A percentile compares a stretch with the other conserved stretches of the same genome.
phyloP scores from a whole-genome alignment of 2,797 vertebrate genomes.

The Eidolon dupreanum region DNA sequence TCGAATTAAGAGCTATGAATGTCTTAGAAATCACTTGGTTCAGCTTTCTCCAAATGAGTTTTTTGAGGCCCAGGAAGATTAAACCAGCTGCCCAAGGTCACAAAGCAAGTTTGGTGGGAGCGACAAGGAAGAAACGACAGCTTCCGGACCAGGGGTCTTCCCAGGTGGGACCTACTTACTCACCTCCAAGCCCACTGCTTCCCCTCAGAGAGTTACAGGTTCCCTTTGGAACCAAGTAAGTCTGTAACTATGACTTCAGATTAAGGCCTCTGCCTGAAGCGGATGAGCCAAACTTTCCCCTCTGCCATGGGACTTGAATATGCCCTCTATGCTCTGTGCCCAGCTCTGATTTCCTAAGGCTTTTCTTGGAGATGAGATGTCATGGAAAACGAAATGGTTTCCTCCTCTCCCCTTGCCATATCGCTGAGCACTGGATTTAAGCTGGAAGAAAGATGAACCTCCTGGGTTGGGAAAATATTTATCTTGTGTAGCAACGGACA shows the following conservation, averaged over 20 bases:
- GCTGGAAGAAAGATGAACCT: not conserved
- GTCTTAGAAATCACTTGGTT: not conserved
- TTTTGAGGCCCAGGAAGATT: not conserved
- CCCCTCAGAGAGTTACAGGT: not conserved
- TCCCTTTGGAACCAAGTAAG: not conserved
- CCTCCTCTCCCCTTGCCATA: not conserved
- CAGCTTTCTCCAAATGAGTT: not conserved
- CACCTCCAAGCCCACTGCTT: not conserved
- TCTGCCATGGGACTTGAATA: not conserved
- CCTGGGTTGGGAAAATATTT: conserved; percentile 17
- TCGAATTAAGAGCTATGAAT: not conserved
- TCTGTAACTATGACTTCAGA: not conserved
- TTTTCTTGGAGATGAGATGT: conserved; percentile 40
- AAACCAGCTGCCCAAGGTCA: not conserved
- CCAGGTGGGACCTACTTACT: not conserved
- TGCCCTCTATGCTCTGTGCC: not conserved
- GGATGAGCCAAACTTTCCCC: not conserved
- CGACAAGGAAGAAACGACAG: not conserved
- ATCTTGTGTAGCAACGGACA: not conserved
- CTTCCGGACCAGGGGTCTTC: not conserved
- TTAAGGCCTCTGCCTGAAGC: not conserved
- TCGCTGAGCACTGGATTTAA: not conserved
- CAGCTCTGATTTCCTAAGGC: not conserved
- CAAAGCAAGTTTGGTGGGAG: not conserved
- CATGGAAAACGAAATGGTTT: conserved; percentile 7